Base-by-base conservation (phyloP, 37 sponge, comb jelly and placozoan species). In the Halichondria panicea region DNA sequence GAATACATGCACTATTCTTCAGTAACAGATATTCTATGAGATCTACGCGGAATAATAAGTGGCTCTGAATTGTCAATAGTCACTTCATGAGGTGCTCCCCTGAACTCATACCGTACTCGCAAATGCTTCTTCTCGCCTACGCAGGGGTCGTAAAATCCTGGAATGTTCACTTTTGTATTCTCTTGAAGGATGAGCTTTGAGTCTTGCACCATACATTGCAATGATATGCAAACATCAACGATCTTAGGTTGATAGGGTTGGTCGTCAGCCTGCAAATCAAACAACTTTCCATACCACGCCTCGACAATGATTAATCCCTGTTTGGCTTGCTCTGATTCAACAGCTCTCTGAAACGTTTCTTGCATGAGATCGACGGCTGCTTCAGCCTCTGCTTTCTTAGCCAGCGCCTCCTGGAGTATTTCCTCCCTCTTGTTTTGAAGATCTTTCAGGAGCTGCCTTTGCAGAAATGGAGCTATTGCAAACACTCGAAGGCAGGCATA, bases 141-240 rank as follows among this genome's bases (percentile, higher is more conserved):
- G 38, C 91, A 87, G 2, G 94, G 91, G 62, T 98, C 99, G 41
- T 93, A 98, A 79, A 98, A 98, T 11, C 99, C 99, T 0, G 87
- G 72, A 7, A 95, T 65, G 21, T 62, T 71, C n/a, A 66, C 77
- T 81, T 98, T 98, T 8, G 68, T 66, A 24, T 22, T 66, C 21
- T 86, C 88, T n/a, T 68, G 85, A 0, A 98, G 59, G 38, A 92
- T 84, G 31, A 98, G 84, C 61, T 88, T 90, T 15, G 99, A 98
- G 61, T 95, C 96, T 25, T 71, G 48, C 66, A 98, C 96, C 71
- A 93, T 69, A 50, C 95, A 92, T 68, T 98, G 99, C 43, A 95
- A 66, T 15, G 95, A 91, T 6, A 98, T 59, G 13, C 56, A 74
- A 24, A 98, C 99, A 74, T 98, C 93, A 61, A 93, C 82, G 30